Evolutionary conservation across 2,797 vertebrate genomes (phyloP).

Genomic region (Danio tinwini): DNA sequence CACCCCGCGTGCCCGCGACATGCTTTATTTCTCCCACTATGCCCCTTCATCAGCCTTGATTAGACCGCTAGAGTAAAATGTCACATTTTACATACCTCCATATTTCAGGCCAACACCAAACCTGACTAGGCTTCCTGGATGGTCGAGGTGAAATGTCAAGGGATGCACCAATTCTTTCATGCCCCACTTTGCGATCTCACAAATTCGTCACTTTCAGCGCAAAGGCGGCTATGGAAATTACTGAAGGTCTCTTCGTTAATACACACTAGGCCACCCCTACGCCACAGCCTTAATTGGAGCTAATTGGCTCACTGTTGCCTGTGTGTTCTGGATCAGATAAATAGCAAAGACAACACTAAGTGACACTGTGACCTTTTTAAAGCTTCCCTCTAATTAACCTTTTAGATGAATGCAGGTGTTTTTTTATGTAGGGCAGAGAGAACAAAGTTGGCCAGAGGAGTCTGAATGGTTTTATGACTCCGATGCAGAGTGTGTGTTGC

Average conservation of each 20-base stretch:
- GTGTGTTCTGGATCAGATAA: conserved; percentile 76
- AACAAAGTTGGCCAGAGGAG: conserved; percentile 55
- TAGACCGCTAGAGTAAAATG: conserved; percentile 78
- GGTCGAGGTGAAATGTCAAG: conserved; percentile 67
- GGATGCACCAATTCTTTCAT: conserved; percentile 55
- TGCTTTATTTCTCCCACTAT: conserved; percentile 66
- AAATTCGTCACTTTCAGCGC: conserved; percentile 55
- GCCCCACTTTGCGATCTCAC: conserved; percentile 51
- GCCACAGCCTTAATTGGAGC: conserved; percentile 75
- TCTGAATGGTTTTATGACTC: background rate
- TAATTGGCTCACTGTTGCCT: conserved; percentile 79
- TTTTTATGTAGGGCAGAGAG: conserved; percentile 60
- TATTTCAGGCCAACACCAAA: conserved; percentile 72
- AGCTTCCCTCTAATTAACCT: conserved; percentile 80
- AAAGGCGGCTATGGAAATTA: conserved; percentile 69
- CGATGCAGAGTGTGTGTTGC: background rate
- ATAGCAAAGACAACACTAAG: conserved; percentile 78
- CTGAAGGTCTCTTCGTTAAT: conserved; percentile 68
- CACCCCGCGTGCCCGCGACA: conserved; percentile 1
- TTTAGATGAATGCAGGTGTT: conserved; percentile 70
- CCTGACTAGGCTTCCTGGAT: conserved; percentile 50
- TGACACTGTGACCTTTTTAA: conserved; percentile 76
- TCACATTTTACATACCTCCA: conserved; percentile 81
- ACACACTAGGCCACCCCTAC: conserved; percentile 63
- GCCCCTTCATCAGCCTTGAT: conserved; percentile 77